Evolutionary conservation across 2,888 invertebrate genomes (phyloP), one percentile per base, ranked within the genome.

Genomic region (Monoplex corrugatus): DNA sequence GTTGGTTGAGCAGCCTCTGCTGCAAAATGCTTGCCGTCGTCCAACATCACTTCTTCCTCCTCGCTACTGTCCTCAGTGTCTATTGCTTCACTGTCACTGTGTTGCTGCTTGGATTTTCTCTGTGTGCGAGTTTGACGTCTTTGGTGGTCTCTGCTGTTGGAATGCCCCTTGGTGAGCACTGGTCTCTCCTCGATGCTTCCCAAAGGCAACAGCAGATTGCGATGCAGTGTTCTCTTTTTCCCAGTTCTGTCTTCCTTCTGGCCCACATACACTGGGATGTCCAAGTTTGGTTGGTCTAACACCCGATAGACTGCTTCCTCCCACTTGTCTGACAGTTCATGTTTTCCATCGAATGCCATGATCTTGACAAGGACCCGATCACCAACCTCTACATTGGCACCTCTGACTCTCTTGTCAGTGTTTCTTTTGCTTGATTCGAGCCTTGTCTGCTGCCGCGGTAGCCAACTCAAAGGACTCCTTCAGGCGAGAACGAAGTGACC

Each of bases 201-300:
- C 50, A 1, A 50, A 50, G 83, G 88, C 57, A 88, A 63, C 32
- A 84, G 75, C 43, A 72, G 50, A 85, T 85, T 85, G 23, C 85
- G 50, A 75, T 88, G 85, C 35, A 75, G 72, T 38, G 88, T 88
- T 35, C 85, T 75, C 45, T 19, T 84, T 23, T 44, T 44, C 43
- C 88, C 84, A 23, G 84, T 40, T 28, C 40, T 68, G 32, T 40
- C 43, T 38, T 88, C 75, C 68, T 50, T 84, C 38, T 68, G n/a
- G n/a, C n/a, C n/a, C n/a, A n/a, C n/a, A n/a, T 75, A 89, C 23
- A 89, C 85, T 28, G 89, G 89, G 63, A 89, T 78, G 50, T 44
- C 85, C 19, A n/a, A 32, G 57, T 80, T 86, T 1, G 89, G 78
- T 50, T 89, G 45, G 13, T 45, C 32, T 13, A 89, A 2, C 13